phyloP scores from a whole-genome alignment of 1,140 invertebrate genomes.

The Bombus impatiens region DNA sequence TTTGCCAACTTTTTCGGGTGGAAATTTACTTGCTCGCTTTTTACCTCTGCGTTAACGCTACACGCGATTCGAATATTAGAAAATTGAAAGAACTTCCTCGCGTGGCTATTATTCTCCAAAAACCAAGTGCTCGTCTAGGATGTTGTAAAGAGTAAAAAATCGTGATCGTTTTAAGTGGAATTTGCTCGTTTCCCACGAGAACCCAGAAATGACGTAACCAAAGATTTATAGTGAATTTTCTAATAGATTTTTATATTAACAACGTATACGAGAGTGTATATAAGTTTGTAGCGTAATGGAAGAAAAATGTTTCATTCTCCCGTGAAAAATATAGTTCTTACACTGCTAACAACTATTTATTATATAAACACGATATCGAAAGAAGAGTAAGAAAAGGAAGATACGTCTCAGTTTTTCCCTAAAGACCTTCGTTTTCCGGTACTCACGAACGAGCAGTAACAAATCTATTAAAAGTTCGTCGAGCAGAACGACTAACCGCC shows the following conservation, averaged over 20 bases:
- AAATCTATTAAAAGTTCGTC: constrained; percentile 45
- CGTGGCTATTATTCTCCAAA: not conserved
- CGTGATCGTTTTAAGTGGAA: too few relatives aligned
- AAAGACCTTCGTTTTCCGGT: constrained; percentile 27
- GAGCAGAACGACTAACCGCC: constrained; percentile 46
- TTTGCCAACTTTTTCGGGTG: constrained; percentile 8
- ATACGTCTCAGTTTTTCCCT: not conserved
- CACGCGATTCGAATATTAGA: constrained; percentile 44
- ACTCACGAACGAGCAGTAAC: constrained; percentile 39
- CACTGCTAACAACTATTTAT: not conserved
- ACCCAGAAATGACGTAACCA: not conserved
- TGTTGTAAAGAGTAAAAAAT: not conserved
- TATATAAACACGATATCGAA: not conserved
- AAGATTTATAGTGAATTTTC: not conserved
- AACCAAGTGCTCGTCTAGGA: not conserved
- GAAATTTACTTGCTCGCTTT: not conserved
- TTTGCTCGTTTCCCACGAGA: not conserved
- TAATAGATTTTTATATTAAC: too few relatives aligned
- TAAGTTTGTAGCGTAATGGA: not conserved
- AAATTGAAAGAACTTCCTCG: constrained; percentile 16
- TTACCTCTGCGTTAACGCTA: not conserved
- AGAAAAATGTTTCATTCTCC: not conserved
- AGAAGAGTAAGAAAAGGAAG: not conserved
- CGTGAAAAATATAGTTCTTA: not conserved
- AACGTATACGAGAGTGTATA: too few relatives aligned